Conservation (phyloP, 2,113 vertebrate species). For the Cichladusa arquata region DNA sequence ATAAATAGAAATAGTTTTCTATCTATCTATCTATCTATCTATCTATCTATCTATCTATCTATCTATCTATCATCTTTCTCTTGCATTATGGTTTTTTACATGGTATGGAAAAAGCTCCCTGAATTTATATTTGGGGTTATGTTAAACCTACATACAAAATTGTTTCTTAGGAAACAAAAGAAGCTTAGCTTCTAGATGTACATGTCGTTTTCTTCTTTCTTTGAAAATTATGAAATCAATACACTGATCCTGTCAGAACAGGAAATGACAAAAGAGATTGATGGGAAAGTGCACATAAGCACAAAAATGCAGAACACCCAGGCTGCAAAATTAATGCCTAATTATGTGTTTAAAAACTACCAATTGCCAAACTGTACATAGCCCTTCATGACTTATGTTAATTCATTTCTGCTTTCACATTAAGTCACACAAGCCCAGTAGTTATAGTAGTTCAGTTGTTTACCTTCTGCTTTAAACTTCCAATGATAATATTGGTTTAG, state of each 20-base stretch:
- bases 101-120: background rate
- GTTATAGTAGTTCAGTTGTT: background rate
- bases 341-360: background rate
- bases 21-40: too few species aligned
- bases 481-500: background rate
- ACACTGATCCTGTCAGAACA: background rate
- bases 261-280: background rate
- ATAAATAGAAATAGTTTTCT: background rate
- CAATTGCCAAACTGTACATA: background rate
- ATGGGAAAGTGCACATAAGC: background rate
- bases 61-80: background rate
- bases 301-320: background rate
- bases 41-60: too few species aligned
- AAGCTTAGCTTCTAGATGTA: background rate
- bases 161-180: background rate
- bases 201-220: background rate
- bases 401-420: background rate
- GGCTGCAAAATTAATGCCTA: background rate
- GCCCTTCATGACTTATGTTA: background rate
- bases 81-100: background rate
- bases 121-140: background rate
- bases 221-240: background rate
- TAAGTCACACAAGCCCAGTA: background rate
- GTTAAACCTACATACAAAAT: background rate
- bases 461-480: background rate